Evolutionary conservation across 2,113 vertebrate species (phyloP), one percentile per base, ranked within the genome.

Genomic region (Channa argus): DNA sequence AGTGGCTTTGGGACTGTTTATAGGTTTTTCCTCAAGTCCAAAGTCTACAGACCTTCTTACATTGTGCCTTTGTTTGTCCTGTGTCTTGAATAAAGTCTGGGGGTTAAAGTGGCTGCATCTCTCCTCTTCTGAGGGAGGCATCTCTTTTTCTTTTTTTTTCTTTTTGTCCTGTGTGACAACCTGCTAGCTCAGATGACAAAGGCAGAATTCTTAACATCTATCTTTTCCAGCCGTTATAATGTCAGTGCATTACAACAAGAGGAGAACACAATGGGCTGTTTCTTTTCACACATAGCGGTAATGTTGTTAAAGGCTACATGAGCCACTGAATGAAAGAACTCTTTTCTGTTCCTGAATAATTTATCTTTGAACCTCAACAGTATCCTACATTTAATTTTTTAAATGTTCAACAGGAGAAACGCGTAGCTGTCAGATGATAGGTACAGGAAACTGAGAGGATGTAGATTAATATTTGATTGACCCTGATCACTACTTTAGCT

Each of bases 401-500:
- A 64, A 82, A 81, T 0, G 49, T 69, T 71, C 34, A 76, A 66
- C 50, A 52, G 69, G 49, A 69, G 59, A 77, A n/a, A 34, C 53
- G 69, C 71, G 76, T 53, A 74, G 83, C 79, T 92, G 90, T 88
- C 85, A 89, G 80, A 60, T 75, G 88, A 85, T 82, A 80, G 41
- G 63, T 55, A 74, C 60, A 60, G 36, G 88, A 91, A 91, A 92
- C 77, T 74, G 90, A 93, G 86, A 93, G 76, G 84, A 51, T 60
- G 34, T 65, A 7, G 60, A 91, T 94, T 76, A 92, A 92, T 94
- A 92, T 93, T 94, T 92, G 76, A 93, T 93, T 52, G 71, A 62
- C 49, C 52, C 51, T 24, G 63, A 82, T 39, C 56, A 9, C 4
- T 7, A 41, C 4, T 7, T 7, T 5, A 7, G 4, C 6, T 4